A percentile compares a stretch with the other conserved stretches of the same genome.
Conservation (phyloP, 2,797 vertebrate species). For the Galago senegalensis region DNA sequence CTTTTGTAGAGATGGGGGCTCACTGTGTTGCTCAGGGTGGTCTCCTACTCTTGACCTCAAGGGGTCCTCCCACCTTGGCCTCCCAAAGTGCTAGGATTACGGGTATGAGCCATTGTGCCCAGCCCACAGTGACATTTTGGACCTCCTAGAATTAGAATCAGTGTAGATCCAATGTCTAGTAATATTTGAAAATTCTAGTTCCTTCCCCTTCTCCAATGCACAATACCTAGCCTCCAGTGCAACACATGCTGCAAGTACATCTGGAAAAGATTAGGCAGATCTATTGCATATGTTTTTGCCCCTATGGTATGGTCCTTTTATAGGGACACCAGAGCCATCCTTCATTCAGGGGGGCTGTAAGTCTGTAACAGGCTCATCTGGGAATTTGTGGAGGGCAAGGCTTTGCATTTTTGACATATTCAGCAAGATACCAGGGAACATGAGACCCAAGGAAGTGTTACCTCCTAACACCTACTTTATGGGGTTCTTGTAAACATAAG, state of each 20-base stretch:
- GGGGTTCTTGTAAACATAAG: not conserved
- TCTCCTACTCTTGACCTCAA: too few relatives aligned
- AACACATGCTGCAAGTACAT: not conserved
- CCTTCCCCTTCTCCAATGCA: not conserved
- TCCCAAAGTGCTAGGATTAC: too few relatives aligned
- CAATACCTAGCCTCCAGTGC: too few relatives aligned
- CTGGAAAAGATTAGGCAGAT: slow-evolving; percentile 16
- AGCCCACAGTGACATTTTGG: not conserved
- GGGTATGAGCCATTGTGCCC: not conserved
- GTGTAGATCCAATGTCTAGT: not conserved
- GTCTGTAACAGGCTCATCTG: slow-evolving; percentile 8
- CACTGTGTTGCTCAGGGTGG: too few relatives aligned
- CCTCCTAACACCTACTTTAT: not conserved
- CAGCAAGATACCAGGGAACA: not conserved
- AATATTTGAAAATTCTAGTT: not conserved
- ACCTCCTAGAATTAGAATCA: slow-evolving; percentile 27
- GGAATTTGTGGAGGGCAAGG: not conserved
- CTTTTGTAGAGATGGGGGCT: too few relatives aligned
- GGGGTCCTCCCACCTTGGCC: too few relatives aligned
- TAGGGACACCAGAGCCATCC: not conserved
- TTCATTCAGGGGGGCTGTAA: not conserved
- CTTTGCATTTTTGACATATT: not conserved
- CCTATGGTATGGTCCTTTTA: not conserved
- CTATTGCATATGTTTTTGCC: not conserved
- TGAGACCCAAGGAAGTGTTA: not conserved